These are phyloP conservation scores for Tribolium castaneum DNA, from an alignment of 1,140 invertebrate species.

Conservation along the genomic window DNA sequence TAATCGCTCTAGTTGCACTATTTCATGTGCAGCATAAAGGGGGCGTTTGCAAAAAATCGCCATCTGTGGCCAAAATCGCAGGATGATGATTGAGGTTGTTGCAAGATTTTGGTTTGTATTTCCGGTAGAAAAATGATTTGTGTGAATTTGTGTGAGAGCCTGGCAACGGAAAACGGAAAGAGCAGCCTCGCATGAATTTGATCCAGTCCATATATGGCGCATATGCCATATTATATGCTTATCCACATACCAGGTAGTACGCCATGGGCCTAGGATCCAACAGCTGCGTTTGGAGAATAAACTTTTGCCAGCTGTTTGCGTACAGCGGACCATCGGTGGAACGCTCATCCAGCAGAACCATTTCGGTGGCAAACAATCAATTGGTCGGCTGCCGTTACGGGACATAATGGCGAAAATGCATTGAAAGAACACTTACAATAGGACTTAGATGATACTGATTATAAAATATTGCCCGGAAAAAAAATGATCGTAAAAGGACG, in stretches of 20 bases:
- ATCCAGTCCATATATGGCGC: conserved; percentile 50
- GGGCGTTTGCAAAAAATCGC: too few species aligned
- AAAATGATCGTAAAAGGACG: background rate
- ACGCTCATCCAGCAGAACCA: conserved; percentile 32
- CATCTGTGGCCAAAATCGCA: too few species aligned
- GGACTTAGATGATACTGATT: conserved; percentile 56
- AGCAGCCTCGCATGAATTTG: conserved; percentile 8
- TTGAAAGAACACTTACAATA: conserved; percentile 56
- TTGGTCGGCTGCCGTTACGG: conserved; percentile 50
- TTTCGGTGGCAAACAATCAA: conserved; percentile 16
- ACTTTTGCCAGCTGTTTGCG: conserved; percentile 62
- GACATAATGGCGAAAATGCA: conserved; percentile 60
- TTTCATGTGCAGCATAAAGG: too few species aligned
- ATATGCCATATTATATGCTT: conserved; percentile 52
- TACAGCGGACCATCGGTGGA: conserved; percentile 49
- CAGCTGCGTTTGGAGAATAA: conserved; percentile 62
- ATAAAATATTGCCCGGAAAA: conserved; percentile 52
- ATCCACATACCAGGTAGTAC: conserved; percentile 57
- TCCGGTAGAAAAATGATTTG: too few species aligned
- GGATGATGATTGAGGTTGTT: too few species aligned
- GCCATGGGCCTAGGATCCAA: conserved; percentile 54
- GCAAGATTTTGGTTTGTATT: too few species aligned
- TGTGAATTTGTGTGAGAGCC: too few species aligned
- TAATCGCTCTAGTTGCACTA: background rate
- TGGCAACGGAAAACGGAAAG: background rate